Base-by-base conservation (phyloP, 2,888 invertebrate species). In the Xestobium rufovillosum region DNA sequence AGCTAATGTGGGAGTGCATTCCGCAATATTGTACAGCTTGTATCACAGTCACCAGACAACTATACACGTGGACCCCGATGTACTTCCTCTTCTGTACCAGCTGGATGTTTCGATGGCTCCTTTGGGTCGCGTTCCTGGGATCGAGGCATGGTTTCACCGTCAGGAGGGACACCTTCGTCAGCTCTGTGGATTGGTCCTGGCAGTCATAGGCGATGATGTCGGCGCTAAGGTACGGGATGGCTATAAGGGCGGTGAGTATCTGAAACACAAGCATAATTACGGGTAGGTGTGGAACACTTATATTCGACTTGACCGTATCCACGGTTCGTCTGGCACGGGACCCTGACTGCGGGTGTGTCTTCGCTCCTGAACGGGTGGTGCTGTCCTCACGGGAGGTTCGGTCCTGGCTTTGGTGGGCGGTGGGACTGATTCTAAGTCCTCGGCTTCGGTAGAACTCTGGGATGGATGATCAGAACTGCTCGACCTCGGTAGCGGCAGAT, bases 171-270 rank as follows among this genome's bases (percentile, higher is more conserved):
- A 34, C 26, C 26, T 9, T 23, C 11, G 34, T 34, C 9, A 34
- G 14, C 19, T 26, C 34, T 8, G 25, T 34, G 3, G 23, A 10
- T 26, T 34, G 23, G 34, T 13, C 19, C 26, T n/a, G 3, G 25
- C 34, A 34, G 10, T 34, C 34, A 17, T 34, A 34, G 9, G 34
- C 34, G 3, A 34, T 16, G n/a, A 34, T 9, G 26, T 19, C 34
- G 3, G 9, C 19, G 9, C 9, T 12, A 14, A 13, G n/a, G n/a
- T n/a, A n/a, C n/a, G n/a, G n/a, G n/a, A n/a, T n/a, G n/a, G n/a
- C n/a, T n/a, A n/a, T n/a, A n/a, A n/a, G n/a, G n/a, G n/a, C n/a
- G n/a, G n/a, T n/a, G n/a, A n/a, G n/a, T n/a, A n/a, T n/a, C n/a
- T n/a, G n/a, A n/a, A n/a, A n/a, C n/a, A n/a, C n/a, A n/a, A n/a